phyloP scores from a whole-genome alignment of 2,113 vertebrate species.

The Dolichallabes microphthalmus region DNA sequence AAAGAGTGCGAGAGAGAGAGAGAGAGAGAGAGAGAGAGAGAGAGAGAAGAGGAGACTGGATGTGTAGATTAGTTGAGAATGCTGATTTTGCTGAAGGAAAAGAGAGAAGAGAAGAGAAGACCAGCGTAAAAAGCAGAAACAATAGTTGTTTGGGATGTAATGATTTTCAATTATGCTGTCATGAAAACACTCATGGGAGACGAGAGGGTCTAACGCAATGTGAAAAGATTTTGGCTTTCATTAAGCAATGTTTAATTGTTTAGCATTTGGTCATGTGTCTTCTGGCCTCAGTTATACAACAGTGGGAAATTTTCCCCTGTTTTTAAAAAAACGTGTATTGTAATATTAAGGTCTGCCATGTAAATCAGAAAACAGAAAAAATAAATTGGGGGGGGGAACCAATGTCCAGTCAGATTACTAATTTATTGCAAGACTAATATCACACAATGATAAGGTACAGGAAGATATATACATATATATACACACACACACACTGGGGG shows the following conservation, averaged over 20 bases:
- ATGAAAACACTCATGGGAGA: slow-evolving; percentile 60
- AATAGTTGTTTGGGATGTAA: slow-evolving; percentile 65
- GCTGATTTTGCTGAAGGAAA: neutral
- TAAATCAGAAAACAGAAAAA: no score
- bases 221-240: neutral
- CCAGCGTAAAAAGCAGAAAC: slow-evolving; percentile 36
- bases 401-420: neutral
- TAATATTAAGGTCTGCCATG: neutral
- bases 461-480: neutral
- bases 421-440: neutral
- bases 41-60: neutral
- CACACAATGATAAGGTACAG: neutral
- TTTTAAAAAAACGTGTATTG: neutral
- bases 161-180: slow-evolving; percentile 70
- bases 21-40: slow-evolving; percentile 14
- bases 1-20: slow-evolving; percentile 34
- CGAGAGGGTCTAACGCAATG: neutral
- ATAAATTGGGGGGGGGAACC: no score
- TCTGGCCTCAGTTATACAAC: neutral
- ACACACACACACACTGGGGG: no score
- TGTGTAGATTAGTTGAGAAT: neutral
- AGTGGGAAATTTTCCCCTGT: neutral
- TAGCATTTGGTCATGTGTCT: neutral
- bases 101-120: neutral
- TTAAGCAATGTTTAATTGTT: neutral